A percentile compares a stretch with the other conserved stretches of the same genome.
Conservation (phyloP, 2,888 invertebrate species). For the Rhyacophila evoluta region DNA sequence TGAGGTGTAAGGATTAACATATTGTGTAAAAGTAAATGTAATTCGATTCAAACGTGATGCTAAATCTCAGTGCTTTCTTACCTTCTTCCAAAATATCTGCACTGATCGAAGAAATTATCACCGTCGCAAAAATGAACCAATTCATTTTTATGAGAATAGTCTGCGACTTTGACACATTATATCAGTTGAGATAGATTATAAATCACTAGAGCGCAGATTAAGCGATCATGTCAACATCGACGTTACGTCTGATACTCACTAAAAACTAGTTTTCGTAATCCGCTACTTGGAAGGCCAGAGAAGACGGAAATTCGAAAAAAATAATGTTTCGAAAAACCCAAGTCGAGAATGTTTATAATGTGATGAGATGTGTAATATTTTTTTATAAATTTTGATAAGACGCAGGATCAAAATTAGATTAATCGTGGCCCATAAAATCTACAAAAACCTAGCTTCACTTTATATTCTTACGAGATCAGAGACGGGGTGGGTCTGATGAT, state of each 20-base stretch:
- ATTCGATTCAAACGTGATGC: too few relatives aligned
- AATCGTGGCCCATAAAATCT: too few relatives aligned
- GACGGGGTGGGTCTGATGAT: too few relatives aligned
- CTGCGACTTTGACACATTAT: background rate
- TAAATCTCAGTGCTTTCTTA: too few relatives aligned
- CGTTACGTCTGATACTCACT: background rate
- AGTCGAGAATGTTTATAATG: too few relatives aligned
- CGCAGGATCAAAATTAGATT: too few relatives aligned
- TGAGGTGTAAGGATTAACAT: too few relatives aligned
- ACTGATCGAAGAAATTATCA: background rate
- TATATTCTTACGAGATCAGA: too few relatives aligned
- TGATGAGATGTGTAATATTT: too few relatives aligned
- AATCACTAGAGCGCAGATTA: background rate
- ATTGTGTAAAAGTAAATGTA: too few relatives aligned
- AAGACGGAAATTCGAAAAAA: background rate
- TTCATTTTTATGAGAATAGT: background rate
- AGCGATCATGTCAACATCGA: background rate
- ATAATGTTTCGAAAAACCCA: background rate
- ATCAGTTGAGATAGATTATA: background rate
- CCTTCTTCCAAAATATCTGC: constrained; percentile 16
- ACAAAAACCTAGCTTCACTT: too few relatives aligned
- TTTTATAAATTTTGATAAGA: too few relatives aligned
- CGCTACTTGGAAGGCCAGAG: background rate
- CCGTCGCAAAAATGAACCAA: background rate
- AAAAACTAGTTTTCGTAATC: background rate